Conservation (phyloP, 2,888 invertebrate genomes). For the Drosophila phalerata region DNA sequence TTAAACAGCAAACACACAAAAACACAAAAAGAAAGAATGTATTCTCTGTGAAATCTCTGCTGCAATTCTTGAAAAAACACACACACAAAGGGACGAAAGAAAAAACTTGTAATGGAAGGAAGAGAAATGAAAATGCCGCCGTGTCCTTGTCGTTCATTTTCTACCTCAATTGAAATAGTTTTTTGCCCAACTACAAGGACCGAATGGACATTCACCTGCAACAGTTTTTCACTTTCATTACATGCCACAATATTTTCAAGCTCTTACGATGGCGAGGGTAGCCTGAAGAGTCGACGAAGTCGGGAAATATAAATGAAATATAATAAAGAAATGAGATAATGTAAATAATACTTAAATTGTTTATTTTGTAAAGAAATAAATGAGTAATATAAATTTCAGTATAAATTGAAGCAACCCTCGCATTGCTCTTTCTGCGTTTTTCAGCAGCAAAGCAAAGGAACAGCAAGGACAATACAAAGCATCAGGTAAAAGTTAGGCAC, state of each 20-base stretch:
- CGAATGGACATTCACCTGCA: constrained; percentile 61
- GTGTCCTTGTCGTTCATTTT: constrained; percentile 77
- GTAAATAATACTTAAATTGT: not conserved
- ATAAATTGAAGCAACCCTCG: constrained; percentile 14
- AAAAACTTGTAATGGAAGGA: constrained; percentile 24
- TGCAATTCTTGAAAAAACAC: constrained; percentile 50
- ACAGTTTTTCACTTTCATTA: constrained; percentile 77
- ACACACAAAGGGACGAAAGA: not conserved
- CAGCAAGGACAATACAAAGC: constrained; percentile 40
- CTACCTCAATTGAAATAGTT: constrained; percentile 79
- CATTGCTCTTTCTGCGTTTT: not conserved
- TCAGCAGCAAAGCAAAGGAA: constrained; percentile 12
- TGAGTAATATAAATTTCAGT: not conserved
- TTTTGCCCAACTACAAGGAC: constrained; percentile 60
- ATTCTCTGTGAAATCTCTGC: constrained; percentile 50
- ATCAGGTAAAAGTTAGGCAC: constrained; percentile 47
- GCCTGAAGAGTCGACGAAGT: not conserved
- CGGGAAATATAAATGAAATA: too few species aligned
- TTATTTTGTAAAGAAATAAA: too few species aligned
- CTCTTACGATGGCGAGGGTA: constrained; percentile 44
- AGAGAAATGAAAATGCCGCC: constrained; percentile 64
- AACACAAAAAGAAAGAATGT: constrained; percentile 14
- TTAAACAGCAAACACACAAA: constrained; percentile 69
- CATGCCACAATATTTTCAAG: constrained; percentile 33
- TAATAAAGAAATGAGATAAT: not conserved